Evolutionary conservation across 1,140 invertebrate species (phyloP).

Genomic region (Ptiloglossa arizonensis): DNA sequence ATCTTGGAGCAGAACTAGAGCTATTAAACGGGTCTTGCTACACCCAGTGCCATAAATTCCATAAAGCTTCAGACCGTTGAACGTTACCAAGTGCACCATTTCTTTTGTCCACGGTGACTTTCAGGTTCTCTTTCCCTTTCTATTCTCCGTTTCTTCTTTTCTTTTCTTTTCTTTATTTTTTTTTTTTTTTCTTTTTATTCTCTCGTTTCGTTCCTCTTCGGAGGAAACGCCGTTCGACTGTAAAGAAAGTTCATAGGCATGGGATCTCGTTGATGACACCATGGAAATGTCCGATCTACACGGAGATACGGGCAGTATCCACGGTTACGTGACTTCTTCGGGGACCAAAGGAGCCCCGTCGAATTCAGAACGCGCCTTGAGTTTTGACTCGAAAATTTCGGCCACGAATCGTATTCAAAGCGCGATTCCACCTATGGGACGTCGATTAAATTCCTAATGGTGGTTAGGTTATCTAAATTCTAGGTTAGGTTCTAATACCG

Average conservation of each 20-base stretch:
- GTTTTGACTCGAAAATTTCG: background rate
- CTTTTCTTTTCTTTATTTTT: background rate
- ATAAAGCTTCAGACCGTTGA: slow-evolving; percentile 41
- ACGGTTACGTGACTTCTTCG: slow-evolving; percentile 33
- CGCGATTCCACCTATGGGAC: too few relatives aligned
- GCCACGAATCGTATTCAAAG: too few relatives aligned
- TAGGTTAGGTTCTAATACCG: too few relatives aligned
- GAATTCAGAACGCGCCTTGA: slow-evolving; percentile 11
- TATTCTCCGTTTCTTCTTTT: background rate
- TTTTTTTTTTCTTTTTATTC: too few relatives aligned
- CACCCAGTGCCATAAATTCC: slow-evolving; percentile 37
- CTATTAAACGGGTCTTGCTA: slow-evolving; percentile 61
- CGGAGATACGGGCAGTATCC: slow-evolving; percentile 28
- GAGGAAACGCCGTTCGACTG: slow-evolving; percentile 42
- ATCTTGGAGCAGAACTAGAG: slow-evolving; percentile 34
- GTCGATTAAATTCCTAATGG: too few relatives aligned
- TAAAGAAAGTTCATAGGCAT: slow-evolving; percentile 32
- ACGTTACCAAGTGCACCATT: slow-evolving; percentile 24
- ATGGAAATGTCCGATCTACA: slow-evolving; percentile 26
- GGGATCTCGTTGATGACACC: slow-evolving; percentile 37
- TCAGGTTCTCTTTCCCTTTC: slow-evolving; percentile 18
- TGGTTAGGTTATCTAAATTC: too few relatives aligned
- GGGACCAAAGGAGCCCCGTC: background rate
- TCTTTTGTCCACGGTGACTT: slow-evolving; percentile 10
- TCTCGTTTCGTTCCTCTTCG: too few relatives aligned